These are phyloP conservation scores for Coenobita brevimanus DNA, from an alignment of 1,140 invertebrate genomes.

Conservation along the genomic window DNA sequence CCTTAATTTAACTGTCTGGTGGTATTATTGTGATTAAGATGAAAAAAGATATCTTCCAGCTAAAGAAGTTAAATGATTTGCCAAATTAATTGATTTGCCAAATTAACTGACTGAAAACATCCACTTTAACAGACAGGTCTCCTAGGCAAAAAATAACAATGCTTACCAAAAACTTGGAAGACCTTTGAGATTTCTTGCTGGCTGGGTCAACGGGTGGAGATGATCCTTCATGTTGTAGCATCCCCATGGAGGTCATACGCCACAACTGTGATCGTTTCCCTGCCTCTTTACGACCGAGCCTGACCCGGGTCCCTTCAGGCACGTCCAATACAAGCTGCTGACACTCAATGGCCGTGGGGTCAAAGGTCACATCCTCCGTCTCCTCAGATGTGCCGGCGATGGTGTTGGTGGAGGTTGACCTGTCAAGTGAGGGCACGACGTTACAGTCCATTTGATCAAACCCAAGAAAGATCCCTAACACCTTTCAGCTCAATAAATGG, in stretches of 20 bases:
- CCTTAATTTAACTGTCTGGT: no score
- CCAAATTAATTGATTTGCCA: no score
- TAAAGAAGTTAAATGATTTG: no score
- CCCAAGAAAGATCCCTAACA: no score
- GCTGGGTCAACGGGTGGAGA: constrained; percentile 76
- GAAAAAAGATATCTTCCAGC: no score
- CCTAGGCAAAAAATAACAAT: neutral
- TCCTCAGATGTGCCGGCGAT: neutral
- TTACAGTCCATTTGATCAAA: no score
- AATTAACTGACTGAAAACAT: no score
- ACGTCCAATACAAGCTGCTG: constrained; percentile 90
- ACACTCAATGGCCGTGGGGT: constrained; percentile 78
- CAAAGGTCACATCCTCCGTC: constrained; percentile 73
- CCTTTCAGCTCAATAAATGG: no score
- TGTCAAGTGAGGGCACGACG: no score
- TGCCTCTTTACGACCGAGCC: constrained; percentile 86
- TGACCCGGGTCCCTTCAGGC: constrained; percentile 78
- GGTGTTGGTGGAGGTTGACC: no score
- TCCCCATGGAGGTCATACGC: constrained; percentile 90
- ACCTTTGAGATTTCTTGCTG: constrained; percentile 43
- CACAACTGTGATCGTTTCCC: constrained; percentile 95
- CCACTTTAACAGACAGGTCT: no score
- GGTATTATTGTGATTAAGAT: no score
- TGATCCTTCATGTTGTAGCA: constrained; percentile 95
- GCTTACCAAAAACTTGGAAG: constrained; percentile 57